Conservation (phyloP, 2,113 vertebrate species). For the Tachycineta bicolor region DNA sequence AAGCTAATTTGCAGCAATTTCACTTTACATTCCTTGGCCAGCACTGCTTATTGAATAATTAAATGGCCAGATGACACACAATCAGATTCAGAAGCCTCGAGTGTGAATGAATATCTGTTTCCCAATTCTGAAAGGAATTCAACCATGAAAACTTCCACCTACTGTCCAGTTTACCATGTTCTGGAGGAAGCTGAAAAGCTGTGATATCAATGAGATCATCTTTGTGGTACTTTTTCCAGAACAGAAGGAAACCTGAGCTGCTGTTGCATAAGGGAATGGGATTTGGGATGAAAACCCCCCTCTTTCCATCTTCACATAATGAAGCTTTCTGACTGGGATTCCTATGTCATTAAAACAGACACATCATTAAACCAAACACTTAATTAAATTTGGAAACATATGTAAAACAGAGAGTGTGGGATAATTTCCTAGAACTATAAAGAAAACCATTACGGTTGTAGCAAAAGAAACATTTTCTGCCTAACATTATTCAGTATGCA, state of each 20-base stretch:
- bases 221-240: neutral
- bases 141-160: neutral
- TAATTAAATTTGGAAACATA: neutral
- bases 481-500: neutral
- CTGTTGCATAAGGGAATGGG: neutral
- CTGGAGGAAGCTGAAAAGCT: slow-evolving; percentile 5
- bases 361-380: neutral
- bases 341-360: neutral
- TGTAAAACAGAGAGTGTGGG: neutral
- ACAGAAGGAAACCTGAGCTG: slow-evolving; percentile 4
- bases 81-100: neutral
- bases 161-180: neutral
- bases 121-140: slow-evolving; percentile 13
- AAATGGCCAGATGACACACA: neutral
- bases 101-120: slow-evolving; percentile 9
- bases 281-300: neutral
- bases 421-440: neutral
- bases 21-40: slow-evolving; percentile 1
- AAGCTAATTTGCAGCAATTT: neutral
- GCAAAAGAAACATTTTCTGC: neutral
- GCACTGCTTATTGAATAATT: slow-evolving; percentile 29
- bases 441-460: neutral
- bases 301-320: neutral
- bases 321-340: neutral
- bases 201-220: neutral